Conservation (phyloP, 2,797 vertebrate species). For the Sternarchorhynchus goeldii region DNA sequence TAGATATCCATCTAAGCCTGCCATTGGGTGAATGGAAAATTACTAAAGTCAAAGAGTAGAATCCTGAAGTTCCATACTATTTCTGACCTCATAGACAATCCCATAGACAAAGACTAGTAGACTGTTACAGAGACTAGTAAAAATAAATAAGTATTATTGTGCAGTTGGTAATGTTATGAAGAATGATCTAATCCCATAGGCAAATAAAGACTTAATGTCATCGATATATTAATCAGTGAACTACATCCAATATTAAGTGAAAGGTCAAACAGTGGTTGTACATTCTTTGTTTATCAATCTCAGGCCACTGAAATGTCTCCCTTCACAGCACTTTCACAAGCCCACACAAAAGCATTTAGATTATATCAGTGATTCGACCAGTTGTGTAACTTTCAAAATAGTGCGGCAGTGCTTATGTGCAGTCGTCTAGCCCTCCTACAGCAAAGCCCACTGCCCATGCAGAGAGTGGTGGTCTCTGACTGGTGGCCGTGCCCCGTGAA, state of each 20-base stretch:
- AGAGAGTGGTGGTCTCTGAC: conserved; percentile 22
- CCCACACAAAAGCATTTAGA: conserved; percentile 36
- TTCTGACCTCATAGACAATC: no score
- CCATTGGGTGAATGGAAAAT: no score
- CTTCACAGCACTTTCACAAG: background rate
- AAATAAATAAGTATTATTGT: no score
- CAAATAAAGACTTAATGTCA: no score
- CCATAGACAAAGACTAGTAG: no score
- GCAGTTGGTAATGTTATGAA: no score
- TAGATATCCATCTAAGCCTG: no score
- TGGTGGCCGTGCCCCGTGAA: conserved; percentile 18
- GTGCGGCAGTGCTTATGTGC: conserved; percentile 27
- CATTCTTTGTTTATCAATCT: conserved; percentile 22
- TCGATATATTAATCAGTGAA: no score
- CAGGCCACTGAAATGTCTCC: conserved; percentile 9
- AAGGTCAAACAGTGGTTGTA: conserved; percentile 9
- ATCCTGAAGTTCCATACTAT: no score
- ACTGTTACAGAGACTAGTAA: no score
- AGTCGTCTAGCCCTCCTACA: conserved; percentile 41
- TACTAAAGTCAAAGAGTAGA: no score
- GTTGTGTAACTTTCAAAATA: conserved; percentile 48
- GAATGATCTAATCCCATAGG: no score
- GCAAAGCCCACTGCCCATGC: conserved; percentile 22
- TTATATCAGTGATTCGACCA: conserved; percentile 36
- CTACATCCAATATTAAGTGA: conserved; percentile 16